Conservation (phyloP, 2,888 invertebrate species). For the Strigamia maritima region DNA sequence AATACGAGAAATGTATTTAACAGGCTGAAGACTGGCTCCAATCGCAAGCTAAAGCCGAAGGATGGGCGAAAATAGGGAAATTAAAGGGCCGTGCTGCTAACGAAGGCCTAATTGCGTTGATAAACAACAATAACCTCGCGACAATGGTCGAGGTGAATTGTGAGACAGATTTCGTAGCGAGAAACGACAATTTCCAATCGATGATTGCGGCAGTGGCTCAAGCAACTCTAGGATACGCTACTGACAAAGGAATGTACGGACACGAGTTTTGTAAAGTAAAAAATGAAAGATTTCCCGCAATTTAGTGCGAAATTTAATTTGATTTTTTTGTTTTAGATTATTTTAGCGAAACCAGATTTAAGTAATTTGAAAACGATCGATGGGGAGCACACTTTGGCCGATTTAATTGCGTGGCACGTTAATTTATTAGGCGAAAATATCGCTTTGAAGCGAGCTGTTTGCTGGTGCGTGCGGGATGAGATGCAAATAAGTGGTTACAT, state of each 20-base stretch:
- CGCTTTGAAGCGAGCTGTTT: conserved; percentile 70
- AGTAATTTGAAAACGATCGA: not conserved
- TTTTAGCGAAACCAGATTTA: not conserved
- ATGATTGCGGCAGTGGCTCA: conserved; percentile 71
- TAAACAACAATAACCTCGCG: conserved; percentile 63
- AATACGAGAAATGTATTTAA: conserved; percentile 43
- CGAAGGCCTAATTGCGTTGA: conserved; percentile 86
- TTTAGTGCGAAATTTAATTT: not conserved
- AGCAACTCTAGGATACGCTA: conserved; percentile 49
- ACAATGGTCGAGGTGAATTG: conserved; percentile 92
- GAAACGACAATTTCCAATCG: conserved; percentile 81
- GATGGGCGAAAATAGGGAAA: conserved; percentile 94
- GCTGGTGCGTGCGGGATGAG: conserved; percentile 54
- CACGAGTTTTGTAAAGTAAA: not conserved
- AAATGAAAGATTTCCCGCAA: too few species aligned
- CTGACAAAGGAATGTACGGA: not conserved
- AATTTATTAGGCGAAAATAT: conserved; percentile 91
- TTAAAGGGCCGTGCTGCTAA: conserved; percentile 70
- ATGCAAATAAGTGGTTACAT: conserved; percentile 66
- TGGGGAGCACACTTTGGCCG: conserved; percentile 68
- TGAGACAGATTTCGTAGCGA: conserved; percentile 97
- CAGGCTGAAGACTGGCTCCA: conserved; percentile 90
- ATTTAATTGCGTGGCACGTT: conserved; percentile 77
- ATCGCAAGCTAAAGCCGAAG: conserved; percentile 87
- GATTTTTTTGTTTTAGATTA: not conserved